A percentile compares a stretch with the other conserved stretches of the same genome.
phyloP scores from a whole-genome alignment of 2,888 invertebrate genomes.

The Elaeidobius kamerunicus region DNA sequence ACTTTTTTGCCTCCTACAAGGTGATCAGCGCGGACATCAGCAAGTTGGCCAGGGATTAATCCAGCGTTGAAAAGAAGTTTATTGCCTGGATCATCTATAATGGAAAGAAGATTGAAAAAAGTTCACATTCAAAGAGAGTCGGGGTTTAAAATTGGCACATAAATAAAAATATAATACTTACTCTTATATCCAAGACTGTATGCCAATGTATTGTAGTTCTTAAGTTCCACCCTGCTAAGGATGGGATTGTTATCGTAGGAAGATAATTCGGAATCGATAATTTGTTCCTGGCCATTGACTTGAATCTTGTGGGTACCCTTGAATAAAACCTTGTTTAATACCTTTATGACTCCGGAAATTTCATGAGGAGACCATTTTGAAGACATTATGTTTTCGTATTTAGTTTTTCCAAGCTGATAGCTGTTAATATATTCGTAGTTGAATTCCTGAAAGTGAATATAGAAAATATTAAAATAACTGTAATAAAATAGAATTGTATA shows the following conservation, averaged over 20 bases:
- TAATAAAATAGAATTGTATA: constrained; percentile 1
- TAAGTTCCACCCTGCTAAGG: constrained; percentile 52
- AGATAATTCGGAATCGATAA: constrained; percentile 52
- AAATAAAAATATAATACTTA: too few relatives aligned
- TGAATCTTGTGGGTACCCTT: constrained; percentile 53
- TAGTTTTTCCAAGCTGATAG: constrained; percentile 37
- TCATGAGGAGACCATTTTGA: constrained; percentile 36
- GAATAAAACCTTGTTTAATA: constrained; percentile 55
- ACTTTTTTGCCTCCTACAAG: constrained; percentile 56
- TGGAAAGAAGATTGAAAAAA: constrained; percentile 4
- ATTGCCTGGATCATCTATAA: constrained; percentile 49
- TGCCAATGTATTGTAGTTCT: constrained; percentile 58
- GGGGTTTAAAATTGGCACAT: too few relatives aligned
- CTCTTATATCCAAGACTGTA: constrained; percentile 55
- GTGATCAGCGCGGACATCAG: constrained; percentile 58
- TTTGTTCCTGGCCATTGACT: constrained; percentile 53
- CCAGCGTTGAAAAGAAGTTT: constrained; percentile 57
- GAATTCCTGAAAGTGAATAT: constrained; percentile 19
- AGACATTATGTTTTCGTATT: constrained; percentile 36
- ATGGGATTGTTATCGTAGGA: constrained; percentile 55
- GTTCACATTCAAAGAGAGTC: too few relatives aligned
- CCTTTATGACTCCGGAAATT: constrained; percentile 41
- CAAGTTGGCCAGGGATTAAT: constrained; percentile 59
- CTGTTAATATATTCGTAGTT: constrained; percentile 31
- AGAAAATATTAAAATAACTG: background rate